phyloP scores from a whole-genome alignment of 2,888 invertebrate genomes.

The Candidula unifasciata region DNA sequence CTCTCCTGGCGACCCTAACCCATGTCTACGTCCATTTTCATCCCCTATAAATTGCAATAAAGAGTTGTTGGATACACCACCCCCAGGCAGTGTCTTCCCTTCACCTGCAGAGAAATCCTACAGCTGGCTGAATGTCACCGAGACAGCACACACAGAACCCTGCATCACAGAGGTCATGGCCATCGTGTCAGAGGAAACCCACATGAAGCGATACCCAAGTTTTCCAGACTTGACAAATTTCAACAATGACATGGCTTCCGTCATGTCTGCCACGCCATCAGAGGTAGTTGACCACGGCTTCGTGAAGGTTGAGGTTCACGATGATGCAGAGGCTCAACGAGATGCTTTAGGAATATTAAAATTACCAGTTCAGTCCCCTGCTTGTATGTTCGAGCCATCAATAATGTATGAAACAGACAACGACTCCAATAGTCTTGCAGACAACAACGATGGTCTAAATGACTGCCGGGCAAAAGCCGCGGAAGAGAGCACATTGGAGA shows the following conservation, averaged over 20 bases:
- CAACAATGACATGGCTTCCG: not conserved
- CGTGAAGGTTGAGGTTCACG: not conserved
- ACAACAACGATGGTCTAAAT: not conserved
- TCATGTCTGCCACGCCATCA: not conserved
- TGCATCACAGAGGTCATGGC: conserved; percentile 25
- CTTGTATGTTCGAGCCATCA: not conserved
- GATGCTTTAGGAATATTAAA: not conserved
- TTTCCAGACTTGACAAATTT: conserved; percentile 40
- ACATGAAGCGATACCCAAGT: conserved; percentile 36
- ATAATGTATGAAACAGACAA: too few species aligned
- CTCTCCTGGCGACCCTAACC: not conserved
- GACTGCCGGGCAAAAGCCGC: not conserved
- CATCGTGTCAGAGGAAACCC: conserved; percentile 31
- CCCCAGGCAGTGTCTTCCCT: not conserved
- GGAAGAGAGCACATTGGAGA: not conserved
- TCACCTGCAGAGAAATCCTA: conserved; percentile 24
- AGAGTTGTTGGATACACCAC: not conserved
- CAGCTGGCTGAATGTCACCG: conserved; percentile 13
- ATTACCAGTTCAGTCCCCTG: too few species aligned
- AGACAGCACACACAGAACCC: not conserved
- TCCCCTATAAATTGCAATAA: not conserved
- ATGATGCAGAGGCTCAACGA: too few species aligned
- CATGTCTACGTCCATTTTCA: not conserved
- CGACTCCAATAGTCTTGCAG: not conserved
- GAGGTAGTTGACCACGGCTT: too few species aligned